These are phyloP conservation scores for Apteryx owenii DNA, from an alignment of 2,113 vertebrate species.

Conservation along the genomic window DNA sequence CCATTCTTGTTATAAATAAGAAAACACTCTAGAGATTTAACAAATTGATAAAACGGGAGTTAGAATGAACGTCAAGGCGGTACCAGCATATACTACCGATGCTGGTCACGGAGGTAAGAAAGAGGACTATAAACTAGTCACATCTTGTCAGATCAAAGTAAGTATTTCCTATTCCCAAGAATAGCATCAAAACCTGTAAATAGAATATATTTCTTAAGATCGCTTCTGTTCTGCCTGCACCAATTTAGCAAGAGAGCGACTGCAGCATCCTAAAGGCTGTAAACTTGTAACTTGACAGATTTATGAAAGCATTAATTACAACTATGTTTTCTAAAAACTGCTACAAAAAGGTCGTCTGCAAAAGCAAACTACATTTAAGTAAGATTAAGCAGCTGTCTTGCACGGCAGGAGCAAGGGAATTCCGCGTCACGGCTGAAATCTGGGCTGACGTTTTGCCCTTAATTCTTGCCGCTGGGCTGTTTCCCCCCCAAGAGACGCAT, in stretches of 20 bases:
- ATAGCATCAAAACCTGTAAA: background rate
- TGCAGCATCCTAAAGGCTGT: background rate
- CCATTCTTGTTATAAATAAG: background rate
- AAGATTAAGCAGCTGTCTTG: background rate
- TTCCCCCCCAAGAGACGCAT: background rate
- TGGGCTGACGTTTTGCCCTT: background rate
- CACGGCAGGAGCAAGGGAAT: fast-evolving
- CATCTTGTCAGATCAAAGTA: background rate
- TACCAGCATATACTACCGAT: fast-evolving
- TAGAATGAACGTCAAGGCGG: background rate
- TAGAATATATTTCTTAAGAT: background rate
- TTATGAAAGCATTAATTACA: background rate
- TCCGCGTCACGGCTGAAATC: background rate
- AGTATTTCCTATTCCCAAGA: background rate
- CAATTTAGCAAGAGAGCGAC: fast-evolving
- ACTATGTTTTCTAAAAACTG: background rate
- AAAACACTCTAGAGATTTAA: background rate
- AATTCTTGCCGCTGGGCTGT: background rate
- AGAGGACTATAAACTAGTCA: background rate
- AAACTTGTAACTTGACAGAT: fast-evolving
- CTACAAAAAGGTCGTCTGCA: fast-evolving
- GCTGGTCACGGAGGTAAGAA: background rate
- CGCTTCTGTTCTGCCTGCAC: background rate
- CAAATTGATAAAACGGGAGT: fast-evolving
- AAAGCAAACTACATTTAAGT: fast-evolving